Evolutionary conservation across 2,797 vertebrate species (phyloP).

Genomic region (Phrynocephalus vlangalii): DNA sequence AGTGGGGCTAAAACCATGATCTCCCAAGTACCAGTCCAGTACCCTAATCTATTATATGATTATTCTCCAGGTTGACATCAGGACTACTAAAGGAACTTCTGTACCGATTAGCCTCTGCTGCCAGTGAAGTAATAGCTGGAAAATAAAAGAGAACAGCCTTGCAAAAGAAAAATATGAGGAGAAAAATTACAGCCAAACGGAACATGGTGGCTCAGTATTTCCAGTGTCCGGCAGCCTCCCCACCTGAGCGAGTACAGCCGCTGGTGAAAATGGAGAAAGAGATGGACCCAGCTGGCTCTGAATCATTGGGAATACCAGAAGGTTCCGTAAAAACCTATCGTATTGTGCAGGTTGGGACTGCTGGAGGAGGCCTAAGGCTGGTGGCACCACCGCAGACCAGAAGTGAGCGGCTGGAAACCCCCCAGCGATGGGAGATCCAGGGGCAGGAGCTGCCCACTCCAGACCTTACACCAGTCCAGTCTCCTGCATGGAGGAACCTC

Average conservation of each 20-base stretch:
- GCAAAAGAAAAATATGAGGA: constrained; percentile 17
- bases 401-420: constrained; percentile 25
- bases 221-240: constrained; percentile 20
- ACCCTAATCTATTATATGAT: neutral
- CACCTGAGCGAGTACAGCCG: constrained; percentile 3
- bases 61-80: constrained; percentile 1
- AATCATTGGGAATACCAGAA: constrained; percentile 17
- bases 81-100: neutral
- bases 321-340: constrained; percentile 34
- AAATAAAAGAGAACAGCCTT: neutral
- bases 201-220: constrained; percentile 35
- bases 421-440: constrained; percentile 42
- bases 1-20: no score
- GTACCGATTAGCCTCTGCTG: neutral
- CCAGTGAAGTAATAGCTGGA: neutral
- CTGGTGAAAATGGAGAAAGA: constrained; percentile 40
- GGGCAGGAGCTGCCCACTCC: constrained; percentile 38
- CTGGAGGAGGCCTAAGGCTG: constrained; percentile 4
- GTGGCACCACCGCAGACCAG: constrained; percentile 27
- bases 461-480: constrained; percentile 40
- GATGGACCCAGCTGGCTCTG: constrained; percentile 12
- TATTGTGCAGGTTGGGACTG: constrained; percentile 25
- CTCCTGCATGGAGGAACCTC: constrained; percentile 35
- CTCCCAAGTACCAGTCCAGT: neutral
- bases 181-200: constrained; percentile 39